Base-by-base conservation (phyloP, 2,888 invertebrate species). In the Aquatica leii region DNA sequence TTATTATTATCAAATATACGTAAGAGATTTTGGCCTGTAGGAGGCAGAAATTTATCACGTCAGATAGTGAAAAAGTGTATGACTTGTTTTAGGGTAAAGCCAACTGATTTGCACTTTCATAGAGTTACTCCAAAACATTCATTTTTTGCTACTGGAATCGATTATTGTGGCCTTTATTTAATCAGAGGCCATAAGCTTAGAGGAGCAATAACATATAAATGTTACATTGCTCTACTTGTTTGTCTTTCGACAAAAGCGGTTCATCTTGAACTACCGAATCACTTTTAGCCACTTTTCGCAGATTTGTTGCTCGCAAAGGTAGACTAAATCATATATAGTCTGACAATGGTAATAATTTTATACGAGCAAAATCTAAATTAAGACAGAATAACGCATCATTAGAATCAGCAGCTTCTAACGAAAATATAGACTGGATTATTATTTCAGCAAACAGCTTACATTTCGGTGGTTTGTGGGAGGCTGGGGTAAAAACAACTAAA, bases 331-430 rank as follows among this genome's bases (percentile, higher is more conserved):
- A 73, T 1, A 61, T 79, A 0, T 73, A 67, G 40, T 74, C 73
- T 2, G 79, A 80, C 53, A 75, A 76, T 18, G 76, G 74, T 2
- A 74, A 74, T 0, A 79, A 78, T 57, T 79, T 77, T 52, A 68
- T 76, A 1, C 77, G 75, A 5, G 76, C 77, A 0, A 65, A 66
- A 17, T 3, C 20, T 2, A 18, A 17, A 49, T 17, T 49, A 18
- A 48, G 12, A 12, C 40, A 40, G 40, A 40, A 40, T 40, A 40
- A 9, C 14, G 2, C n/a, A 12, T 12, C 40, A 40, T 5, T 40
- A 40, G 9, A 9, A 5, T 5, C 11, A 5, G 2, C 9, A 9
- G 14, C 9, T 5, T n/a, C 40, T 5, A 40, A 40, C 40, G 40
- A 40, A 40, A 40, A 40, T 14, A 40, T 40, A 5, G 14, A 40